These are phyloP conservation scores for Peromyscus attwateri DNA, from an alignment of 2,797 vertebrate species.

Conservation along the genomic window DNA sequence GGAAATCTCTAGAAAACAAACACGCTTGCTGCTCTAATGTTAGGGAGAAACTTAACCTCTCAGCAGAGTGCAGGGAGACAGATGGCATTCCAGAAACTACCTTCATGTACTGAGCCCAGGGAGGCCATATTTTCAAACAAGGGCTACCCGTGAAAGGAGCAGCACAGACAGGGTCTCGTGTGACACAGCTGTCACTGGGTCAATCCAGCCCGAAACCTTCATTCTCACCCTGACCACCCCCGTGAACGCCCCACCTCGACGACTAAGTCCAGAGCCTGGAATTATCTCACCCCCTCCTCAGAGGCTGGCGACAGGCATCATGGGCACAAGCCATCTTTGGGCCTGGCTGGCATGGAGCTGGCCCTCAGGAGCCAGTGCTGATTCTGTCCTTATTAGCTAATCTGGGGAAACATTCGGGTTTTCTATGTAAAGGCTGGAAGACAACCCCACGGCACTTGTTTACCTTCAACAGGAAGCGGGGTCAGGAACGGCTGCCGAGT, in stretches of 20 bases:
- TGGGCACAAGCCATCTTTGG: fast-evolving
- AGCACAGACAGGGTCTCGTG: neutral
- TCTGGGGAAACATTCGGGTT: neutral
- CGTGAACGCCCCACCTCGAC: fast-evolving
- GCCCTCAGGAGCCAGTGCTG: too few relatives aligned
- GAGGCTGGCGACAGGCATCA: neutral
- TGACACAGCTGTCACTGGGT: neutral
- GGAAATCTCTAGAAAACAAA: neutral
- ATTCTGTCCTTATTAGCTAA: neutral
- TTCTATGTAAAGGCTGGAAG: neutral
- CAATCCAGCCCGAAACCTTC: neutral
- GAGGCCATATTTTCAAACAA: neutral
- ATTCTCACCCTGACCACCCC: neutral
- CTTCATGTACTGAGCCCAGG: neutral
- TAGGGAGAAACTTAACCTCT: neutral
- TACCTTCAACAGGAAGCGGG: neutral
- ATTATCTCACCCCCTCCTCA: neutral
- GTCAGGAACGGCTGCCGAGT: neutral
- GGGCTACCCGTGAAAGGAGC: neutral
- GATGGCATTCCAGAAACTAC: neutral
- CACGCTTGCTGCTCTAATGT: neutral
- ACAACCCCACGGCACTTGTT: neutral
- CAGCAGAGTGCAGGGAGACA: neutral
- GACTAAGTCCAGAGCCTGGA: neutral
- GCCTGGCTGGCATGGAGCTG: neutral